phyloP scores from a whole-genome alignment of 2,888 invertebrate genomes.

The Polydrusus cervinus region DNA sequence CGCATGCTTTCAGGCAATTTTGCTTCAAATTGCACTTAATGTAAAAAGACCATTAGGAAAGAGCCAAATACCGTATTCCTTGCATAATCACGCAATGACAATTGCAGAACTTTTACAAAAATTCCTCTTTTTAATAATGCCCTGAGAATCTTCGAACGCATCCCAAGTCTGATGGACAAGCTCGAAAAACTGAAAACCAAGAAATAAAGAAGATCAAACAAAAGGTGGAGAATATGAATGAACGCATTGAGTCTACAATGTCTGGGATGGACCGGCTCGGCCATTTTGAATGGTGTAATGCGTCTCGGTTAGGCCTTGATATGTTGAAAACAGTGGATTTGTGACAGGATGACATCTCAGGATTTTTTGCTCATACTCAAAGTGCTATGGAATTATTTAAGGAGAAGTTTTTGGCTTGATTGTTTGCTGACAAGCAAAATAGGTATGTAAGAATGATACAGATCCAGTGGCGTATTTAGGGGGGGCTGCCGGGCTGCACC shows the following conservation, averaged over 20 bases:
- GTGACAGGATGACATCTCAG: constrained; percentile 47
- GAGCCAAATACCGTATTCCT: too few relatives aligned
- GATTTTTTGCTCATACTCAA: constrained; percentile 3
- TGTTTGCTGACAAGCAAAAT: too few relatives aligned
- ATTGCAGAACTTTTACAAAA: too few relatives aligned
- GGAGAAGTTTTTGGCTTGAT: not conserved
- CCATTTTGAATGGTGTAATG: constrained; percentile 60
- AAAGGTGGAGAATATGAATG: constrained; percentile 58
- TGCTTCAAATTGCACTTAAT: too few relatives aligned
- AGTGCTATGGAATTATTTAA: not conserved
- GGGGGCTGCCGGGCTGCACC: too few relatives aligned
- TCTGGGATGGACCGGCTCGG: constrained; percentile 58
- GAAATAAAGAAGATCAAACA: constrained; percentile 52
- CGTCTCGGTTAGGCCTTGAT: constrained; percentile 41
- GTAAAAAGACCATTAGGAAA: too few relatives aligned
- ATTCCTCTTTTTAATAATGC: too few relatives aligned
- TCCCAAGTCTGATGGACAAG: constrained; percentile 4
- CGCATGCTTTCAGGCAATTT: too few relatives aligned
- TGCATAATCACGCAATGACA: too few relatives aligned
- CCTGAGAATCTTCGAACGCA: constrained; percentile 13
- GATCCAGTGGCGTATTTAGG: too few relatives aligned
- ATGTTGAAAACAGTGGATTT: constrained; percentile 58
- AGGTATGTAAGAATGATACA: too few relatives aligned
- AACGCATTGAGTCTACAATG: constrained; percentile 51
- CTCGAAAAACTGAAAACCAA: constrained; percentile 46